Conservation (phyloP, 1,140 invertebrate genomes). For the Venustaconcha ellipsiformis region DNA sequence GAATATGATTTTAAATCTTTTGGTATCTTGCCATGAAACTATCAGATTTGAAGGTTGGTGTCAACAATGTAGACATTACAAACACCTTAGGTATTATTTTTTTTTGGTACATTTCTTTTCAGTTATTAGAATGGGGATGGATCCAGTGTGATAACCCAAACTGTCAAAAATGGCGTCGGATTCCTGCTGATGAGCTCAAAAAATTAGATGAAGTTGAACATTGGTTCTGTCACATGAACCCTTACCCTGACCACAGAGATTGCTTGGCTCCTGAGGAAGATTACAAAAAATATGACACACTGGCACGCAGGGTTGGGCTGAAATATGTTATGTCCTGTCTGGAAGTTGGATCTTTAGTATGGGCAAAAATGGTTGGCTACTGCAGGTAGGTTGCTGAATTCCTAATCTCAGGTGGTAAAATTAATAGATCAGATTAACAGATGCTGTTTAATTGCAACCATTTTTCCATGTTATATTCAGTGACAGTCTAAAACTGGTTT, state of each 20-base stretch:
- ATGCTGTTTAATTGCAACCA: background rate
- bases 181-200: conserved; percentile 21
- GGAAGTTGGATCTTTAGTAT: conserved; percentile 44
- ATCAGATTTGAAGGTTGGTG: too few relatives aligned
- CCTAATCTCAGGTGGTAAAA: background rate
- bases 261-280: conserved; percentile 44
- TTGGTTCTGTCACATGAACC: conserved; percentile 57
- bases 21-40: too few relatives aligned
- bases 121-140: conserved; percentile 49
- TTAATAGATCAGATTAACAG: background rate
- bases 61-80: too few relatives aligned
- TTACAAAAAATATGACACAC: conserved; percentile 43
- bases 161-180: conserved; percentile 56
- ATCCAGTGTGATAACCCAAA: conserved; percentile 55
- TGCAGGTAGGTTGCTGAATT: conserved; percentile 44
- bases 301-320: conserved; percentile 41
- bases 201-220: conserved; percentile 26
- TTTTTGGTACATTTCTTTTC: conserved; percentile 22
- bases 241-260: conserved; percentile 35
- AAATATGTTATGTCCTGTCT: conserved; percentile 49
- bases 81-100: too few relatives aligned
- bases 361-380: conserved; percentile 59
- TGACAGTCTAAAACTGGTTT: background rate
- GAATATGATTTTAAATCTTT: too few relatives aligned
- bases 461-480: background rate